phyloP scores from a whole-genome alignment of 2,797 vertebrate species.

The Aulostomus chinensis region DNA sequence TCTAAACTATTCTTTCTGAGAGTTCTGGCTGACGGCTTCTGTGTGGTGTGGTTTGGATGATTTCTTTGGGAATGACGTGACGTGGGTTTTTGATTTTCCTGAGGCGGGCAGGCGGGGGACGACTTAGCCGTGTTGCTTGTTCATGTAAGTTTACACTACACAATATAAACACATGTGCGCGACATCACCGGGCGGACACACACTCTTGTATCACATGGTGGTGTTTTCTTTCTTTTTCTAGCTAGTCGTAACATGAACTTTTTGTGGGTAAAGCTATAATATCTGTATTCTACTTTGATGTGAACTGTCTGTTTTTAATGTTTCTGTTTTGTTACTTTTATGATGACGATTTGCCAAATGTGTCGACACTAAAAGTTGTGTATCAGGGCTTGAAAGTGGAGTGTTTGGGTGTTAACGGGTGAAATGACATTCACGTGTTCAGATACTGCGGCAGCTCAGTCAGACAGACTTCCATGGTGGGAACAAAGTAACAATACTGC shows the following conservation, averaged over 20 bases:
- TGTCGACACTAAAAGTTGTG: slow-evolving; percentile 61
- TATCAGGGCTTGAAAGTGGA: slow-evolving; percentile 48
- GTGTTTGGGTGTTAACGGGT: slow-evolving; percentile 46
- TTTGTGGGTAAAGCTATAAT: slow-evolving; percentile 72
- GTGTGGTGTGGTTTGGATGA: slow-evolving; percentile 63
- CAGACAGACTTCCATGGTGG: slow-evolving; percentile 3
- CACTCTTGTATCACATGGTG: slow-evolving; percentile 67
- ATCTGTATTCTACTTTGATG: slow-evolving; percentile 76
- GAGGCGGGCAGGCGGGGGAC: slow-evolving; percentile 40
- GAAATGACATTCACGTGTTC: slow-evolving; percentile 19
- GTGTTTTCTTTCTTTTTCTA: slow-evolving; percentile 63
- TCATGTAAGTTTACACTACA: slow-evolving; percentile 61
- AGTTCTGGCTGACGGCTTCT: slow-evolving; percentile 47
- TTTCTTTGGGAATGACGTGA: slow-evolving; percentile 65
- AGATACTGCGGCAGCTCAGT: slow-evolving; percentile 27
- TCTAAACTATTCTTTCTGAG: slow-evolving; percentile 65
- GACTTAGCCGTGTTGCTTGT: slow-evolving; percentile 82
- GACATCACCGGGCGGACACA: no score
- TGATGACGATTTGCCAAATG: slow-evolving; percentile 69
- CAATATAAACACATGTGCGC: slow-evolving; percentile 13
- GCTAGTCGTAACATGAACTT: slow-evolving; percentile 67
- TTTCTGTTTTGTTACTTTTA: slow-evolving; percentile 67
- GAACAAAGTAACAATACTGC: no score
- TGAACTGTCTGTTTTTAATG: slow-evolving; percentile 77
- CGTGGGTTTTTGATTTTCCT: slow-evolving; percentile 36